These are phyloP conservation scores for Phoxinus dragarum DNA, from an alignment of 2,797 vertebrate species.

Conservation along the genomic window DNA sequence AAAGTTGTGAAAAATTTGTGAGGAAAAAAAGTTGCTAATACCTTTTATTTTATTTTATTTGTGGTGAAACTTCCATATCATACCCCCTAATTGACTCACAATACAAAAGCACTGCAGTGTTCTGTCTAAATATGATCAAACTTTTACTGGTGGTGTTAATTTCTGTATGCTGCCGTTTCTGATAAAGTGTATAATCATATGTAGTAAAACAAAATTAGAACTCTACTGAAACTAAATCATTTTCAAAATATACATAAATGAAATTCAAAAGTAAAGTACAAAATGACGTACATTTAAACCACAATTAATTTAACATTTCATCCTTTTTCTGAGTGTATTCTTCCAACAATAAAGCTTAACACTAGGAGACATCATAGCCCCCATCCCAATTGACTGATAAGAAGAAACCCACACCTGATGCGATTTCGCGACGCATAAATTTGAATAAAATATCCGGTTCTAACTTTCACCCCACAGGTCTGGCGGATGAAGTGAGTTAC, in stretches of 20 bases:
- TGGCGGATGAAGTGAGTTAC: constrained; percentile 38
- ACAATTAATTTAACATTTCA: constrained; percentile 4
- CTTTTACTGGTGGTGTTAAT: neutral
- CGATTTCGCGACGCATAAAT: constrained; percentile 32
- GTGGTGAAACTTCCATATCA: neutral
- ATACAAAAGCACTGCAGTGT: neutral
- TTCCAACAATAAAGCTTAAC: constrained; percentile 19
- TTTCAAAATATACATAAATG: neutral
- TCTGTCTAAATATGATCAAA: neutral
- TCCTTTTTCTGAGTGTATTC: constrained; percentile 5
- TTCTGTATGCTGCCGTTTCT: neutral
- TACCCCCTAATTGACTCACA: neutral
- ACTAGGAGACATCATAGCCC: neutral
- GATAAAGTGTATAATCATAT: neutral
- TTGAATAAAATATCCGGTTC: constrained; percentile 49
- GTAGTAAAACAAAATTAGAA: neutral
- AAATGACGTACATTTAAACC: neutral
- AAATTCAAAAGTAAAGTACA: neutral
- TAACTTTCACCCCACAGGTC: constrained; percentile 47
- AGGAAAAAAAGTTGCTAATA: neutral
- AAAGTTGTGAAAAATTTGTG: neutral
- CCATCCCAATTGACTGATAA: constrained; percentile 5
- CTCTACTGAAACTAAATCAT: neutral
- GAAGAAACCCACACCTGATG: constrained; percentile 27
- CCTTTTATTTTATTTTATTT: neutral